Evolutionary conservation across 1,140 invertebrate species (phyloP).

Genomic region (Pemphigus obesinymphae): DNA sequence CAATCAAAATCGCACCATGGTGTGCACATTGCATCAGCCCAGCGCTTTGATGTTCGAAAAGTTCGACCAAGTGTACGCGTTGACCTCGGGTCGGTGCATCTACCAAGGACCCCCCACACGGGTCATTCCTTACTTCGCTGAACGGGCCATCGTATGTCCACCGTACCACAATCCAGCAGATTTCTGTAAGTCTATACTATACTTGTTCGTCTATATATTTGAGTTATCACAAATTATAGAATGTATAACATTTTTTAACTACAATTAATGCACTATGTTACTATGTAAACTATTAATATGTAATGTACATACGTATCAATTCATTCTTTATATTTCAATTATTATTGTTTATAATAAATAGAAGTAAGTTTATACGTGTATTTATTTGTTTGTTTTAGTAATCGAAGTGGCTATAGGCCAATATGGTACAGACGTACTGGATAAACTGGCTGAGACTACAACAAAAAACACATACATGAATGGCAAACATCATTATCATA

Average conservation of each 20-base stretch:
- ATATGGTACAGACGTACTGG: constrained; percentile 55
- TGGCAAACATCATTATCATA: neutral
- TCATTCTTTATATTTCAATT: too few relatives aligned
- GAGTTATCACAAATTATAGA: too few relatives aligned
- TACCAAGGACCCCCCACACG: constrained; percentile 56
- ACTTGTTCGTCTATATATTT: too few relatives aligned
- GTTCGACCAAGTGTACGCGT: constrained; percentile 63
- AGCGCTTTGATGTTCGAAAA: constrained; percentile 63
- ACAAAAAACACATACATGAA: neutral
- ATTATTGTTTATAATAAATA: too few relatives aligned
- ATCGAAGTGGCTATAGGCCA: constrained; percentile 75
- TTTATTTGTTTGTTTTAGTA: constrained; percentile 56
- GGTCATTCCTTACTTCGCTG: constrained; percentile 59
- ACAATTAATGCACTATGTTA: too few relatives aligned
- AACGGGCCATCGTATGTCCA: constrained; percentile 57
- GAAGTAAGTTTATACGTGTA: neutral
- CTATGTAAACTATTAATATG: too few relatives aligned
- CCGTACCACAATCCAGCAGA: constrained; percentile 65
- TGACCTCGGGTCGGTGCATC: constrained; percentile 60
- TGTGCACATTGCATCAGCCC: constrained; percentile 68
- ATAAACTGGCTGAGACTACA: neutral
- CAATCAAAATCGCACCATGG: constrained; percentile 59
- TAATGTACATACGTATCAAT: too few relatives aligned
- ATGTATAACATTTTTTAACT: too few relatives aligned
- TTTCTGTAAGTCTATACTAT: constrained; percentile 55